Base-by-base conservation (phyloP, 2,797 vertebrate species). In the Choloepus didactylus region DNA sequence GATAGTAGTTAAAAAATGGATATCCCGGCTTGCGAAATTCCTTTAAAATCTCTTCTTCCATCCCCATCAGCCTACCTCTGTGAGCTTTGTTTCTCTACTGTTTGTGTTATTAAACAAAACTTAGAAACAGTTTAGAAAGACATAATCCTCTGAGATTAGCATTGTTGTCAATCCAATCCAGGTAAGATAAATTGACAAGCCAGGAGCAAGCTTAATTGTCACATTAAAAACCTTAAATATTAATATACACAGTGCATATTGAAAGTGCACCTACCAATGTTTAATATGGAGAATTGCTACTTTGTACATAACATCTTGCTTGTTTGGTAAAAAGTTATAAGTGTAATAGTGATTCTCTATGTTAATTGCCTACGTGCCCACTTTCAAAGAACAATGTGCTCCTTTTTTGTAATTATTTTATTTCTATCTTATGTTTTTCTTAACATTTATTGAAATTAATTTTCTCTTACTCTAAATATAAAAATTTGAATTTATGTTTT, bases 51-150 rank as follows among this genome's bases (percentile, higher is more conserved):
- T 81, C 15, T 85, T 91, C 29, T 70, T 76, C 41, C 15, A 59
- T 31, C 76, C 9, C 38, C 80, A 19, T 72, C 60, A 79, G 21
- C 5, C 49, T 46, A 21, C 0, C 21, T 76, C 49, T 23, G 31
- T 18, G n/a, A 84, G 41, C 21, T 21, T 83, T 9, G 11, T 77
- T 67, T 93, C 41, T 86, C 67, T 77, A 5, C 59, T 73, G 59
- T 59, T n/a, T 83, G 6, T 31, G 23, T 38, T 54, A 51, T 62
- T 76, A 35, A 70, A 21, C 15, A 66, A 80, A 77, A 89, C 7
- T 90, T 81, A 93, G 77, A 79, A 79, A 86, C 9, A 67, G 19
- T 89, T 75, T 69, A 91, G 64, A 84, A 41, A 75, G 25, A 73
- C 18, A 31, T 66, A 86, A 35, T 82, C 6, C 8, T 12, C 41